Evolutionary conservation across 1,140 invertebrate species (phyloP), one percentile per base, ranked within the genome.

Genomic region (Zaprionus camerounensis): DNA sequence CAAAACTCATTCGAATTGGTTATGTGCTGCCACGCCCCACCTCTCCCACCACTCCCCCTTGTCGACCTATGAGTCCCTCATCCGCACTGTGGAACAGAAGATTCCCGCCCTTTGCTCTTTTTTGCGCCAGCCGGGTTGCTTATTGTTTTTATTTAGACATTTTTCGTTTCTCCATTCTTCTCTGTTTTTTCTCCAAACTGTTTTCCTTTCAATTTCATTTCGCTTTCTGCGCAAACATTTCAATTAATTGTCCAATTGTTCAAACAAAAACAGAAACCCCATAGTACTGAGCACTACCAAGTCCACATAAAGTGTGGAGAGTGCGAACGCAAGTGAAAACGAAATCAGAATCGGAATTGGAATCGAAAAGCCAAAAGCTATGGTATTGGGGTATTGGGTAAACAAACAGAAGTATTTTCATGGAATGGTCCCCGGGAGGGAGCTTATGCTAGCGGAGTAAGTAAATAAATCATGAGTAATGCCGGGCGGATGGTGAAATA

Each of bases 241-340:
- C 75, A 84, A 88, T 88, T 90, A 90, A 88, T 81, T 79, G 81
- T 59, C 78, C 78, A 73, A 71, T 79, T 80, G 88, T 90, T 88
- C 78, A 84, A 78, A 69, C 31, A 57, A 80, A 78, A 87, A 88
- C 62, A 81, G 26, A 87, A 69, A 78, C 5, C 38, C 6, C 15
- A 44, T 44, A 44, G 6, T n/a, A n/a, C 15, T 2, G 15, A 15
- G 13, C 15, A 15, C 38, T 41, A 41, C 15, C 13, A 15, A n/a
- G 5, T 62, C 46, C 46, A 67, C 38, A 57, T 28, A 64, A 20
- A 24, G 28, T n/a, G 2, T 38, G 34, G 2, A 55, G 41, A 65
- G 51, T 31, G 55, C 65, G 26, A 55, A 41, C 63, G 51, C 57
- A 71, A 66, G 44, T 24, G 12, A 58, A 70, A 65, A 59, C 66